A percentile compares a stretch with the other conserved stretches of the same genome.
phyloP scores from a whole-genome alignment of 2,797 vertebrate species.

The Pseudochromis fuscus region DNA sequence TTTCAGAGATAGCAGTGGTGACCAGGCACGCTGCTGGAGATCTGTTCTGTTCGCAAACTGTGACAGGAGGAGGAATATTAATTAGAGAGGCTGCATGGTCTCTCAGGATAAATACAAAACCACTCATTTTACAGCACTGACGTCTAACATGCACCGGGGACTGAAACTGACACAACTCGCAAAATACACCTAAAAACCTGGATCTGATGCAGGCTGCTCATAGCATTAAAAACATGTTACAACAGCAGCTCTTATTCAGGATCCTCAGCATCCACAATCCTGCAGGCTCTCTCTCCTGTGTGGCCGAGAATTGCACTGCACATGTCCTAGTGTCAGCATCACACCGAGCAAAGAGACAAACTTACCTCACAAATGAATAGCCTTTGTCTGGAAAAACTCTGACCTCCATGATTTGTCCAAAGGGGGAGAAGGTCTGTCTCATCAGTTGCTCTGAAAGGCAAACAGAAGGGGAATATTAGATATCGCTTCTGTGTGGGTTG shows the following conservation, averaged over 20 bases:
- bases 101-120: background rate
- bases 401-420: conserved; percentile 98
- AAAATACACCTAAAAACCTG: conserved; percentile 3
- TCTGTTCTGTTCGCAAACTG: background rate
- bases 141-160: background rate
- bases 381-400: conserved; percentile 98
- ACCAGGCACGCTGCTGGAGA: background rate
- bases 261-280: background rate
- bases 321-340: background rate
- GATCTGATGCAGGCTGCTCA: background rate
- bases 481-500: background rate
- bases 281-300: background rate
- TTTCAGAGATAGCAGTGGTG: background rate
- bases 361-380: conserved; percentile 96
- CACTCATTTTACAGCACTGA: too few species aligned
- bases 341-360: background rate
- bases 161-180: background rate
- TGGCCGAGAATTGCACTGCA: background rate
- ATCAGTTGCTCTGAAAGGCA: conserved; percentile 93
- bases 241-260: background rate
- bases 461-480: conserved; percentile 24
- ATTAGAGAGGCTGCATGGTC: background rate
- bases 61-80: background rate
- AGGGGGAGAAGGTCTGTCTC: conserved; percentile 98
- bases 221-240: background rate